phyloP scores from a whole-genome alignment of 2,797 vertebrate genomes.

The Semotilus atromaculatus region DNA sequence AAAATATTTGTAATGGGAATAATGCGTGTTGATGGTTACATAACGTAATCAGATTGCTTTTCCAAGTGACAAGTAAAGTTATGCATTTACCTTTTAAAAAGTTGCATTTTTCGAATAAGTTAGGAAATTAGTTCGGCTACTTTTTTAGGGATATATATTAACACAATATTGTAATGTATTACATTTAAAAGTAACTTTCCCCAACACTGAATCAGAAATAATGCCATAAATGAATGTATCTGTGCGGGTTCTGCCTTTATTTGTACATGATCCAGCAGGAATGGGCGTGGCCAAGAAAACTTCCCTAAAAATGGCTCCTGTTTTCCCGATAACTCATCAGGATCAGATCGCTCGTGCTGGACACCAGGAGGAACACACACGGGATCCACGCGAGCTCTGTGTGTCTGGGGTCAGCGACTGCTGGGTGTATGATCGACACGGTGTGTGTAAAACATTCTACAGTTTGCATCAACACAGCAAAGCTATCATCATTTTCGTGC shows the following conservation, averaged over 20 bases:
- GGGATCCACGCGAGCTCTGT: slow-evolving; percentile 28
- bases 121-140: no score
- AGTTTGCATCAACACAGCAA: slow-evolving; percentile 81
- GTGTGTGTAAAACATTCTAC: slow-evolving; percentile 75
- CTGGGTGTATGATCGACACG: slow-evolving; percentile 77
- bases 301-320: slow-evolving; percentile 74
- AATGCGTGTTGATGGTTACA: neutral
- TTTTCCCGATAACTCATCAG: slow-evolving; percentile 79
- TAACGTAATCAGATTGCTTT: no score
- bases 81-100: no score
- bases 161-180: no score
- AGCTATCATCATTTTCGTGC: slow-evolving; percentile 86
- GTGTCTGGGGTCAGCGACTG: slow-evolving; percentile 75
- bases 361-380: neutral
- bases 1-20: neutral
- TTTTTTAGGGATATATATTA: no score
- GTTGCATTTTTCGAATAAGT: no score
- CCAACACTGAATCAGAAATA: neutral
- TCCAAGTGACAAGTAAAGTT: no score
- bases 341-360: slow-evolving; percentile 63
- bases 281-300: slow-evolving; percentile 67
- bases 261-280: neutral
- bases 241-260: neutral
- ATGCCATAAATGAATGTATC: neutral
- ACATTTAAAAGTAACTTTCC: no score